Percentiles rank a stretch among this genome's conserved stretches.
These are phyloP conservation scores for Remorina albescens DNA, from an alignment of 2,797 vertebrate species.

Conservation along the genomic window DNA sequence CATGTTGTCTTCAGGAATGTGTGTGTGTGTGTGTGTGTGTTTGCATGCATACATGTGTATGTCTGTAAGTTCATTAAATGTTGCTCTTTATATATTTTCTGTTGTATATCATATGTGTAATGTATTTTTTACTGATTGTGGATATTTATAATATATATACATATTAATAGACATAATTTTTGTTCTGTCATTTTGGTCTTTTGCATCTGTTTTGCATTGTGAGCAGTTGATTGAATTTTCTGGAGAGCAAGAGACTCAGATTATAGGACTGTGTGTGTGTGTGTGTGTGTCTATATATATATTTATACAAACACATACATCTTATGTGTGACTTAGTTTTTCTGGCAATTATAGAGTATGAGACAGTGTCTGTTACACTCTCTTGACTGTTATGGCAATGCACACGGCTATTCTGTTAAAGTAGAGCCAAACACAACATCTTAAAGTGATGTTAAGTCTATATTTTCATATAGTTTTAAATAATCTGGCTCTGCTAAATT, in stretches of 20 bases:
- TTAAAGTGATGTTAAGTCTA: not conserved
- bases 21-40: conserved; percentile 27
- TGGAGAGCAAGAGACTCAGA: conserved; percentile 1
- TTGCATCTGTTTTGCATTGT: not conserved
- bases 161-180: too few relatives aligned
- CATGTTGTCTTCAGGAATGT: conserved; percentile 35
- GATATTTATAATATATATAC: too few relatives aligned
- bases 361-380: not conserved
- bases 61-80: conserved; percentile 7
- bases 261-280: not conserved
- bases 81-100: conserved; percentile 7
- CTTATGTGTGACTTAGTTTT: too few relatives aligned
- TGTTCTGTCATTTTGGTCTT: too few relatives aligned
- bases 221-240: conserved; percentile 13
- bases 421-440: not conserved
- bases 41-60: conserved; percentile 19
- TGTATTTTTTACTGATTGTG: conserved; percentile 13
- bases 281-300: too few relatives aligned
- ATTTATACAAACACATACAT: too few relatives aligned
- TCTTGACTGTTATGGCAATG: not conserved
- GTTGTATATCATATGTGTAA: not conserved
- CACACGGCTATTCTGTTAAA: not conserved
- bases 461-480: conserved; percentile 4
- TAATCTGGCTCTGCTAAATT: conserved; percentile 15
- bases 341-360: not conserved